Evolutionary conservation across 2,797 vertebrate species (phyloP).

Genomic region (Neomorphus geoffroyi): DNA sequence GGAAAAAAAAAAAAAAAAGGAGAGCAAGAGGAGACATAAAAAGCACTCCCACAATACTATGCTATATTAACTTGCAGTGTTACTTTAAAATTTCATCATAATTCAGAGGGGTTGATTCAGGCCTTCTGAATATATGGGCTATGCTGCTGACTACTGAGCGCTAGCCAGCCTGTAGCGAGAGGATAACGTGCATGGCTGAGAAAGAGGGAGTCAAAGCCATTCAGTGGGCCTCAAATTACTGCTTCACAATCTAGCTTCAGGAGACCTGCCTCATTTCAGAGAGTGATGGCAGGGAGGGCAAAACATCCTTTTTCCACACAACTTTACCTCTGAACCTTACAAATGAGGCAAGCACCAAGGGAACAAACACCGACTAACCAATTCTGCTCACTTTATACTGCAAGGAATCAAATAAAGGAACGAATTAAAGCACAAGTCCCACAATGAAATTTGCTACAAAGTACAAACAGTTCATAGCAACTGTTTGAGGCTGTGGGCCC

Average conservation of each 20-base stretch:
- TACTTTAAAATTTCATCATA: not conserved
- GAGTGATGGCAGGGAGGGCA: not conserved
- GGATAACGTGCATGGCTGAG: not conserved
- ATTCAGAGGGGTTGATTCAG: not conserved
- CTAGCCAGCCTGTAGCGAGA: not conserved
- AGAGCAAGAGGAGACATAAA: not conserved
- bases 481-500: not conserved
- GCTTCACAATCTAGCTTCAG: not conserved
- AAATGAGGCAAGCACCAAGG: conserved; percentile 16
- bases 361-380: not conserved
- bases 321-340: conserved; percentile 20
- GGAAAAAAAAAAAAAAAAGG: not conserved
- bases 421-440: not conserved
- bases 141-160: not conserved
- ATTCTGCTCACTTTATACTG: conserved; percentile 14
- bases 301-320: not conserved
- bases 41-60: not conserved
- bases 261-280: not conserved
- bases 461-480: not conserved
- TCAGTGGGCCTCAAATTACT: not conserved
- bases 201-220: not conserved
- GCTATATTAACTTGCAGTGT: not conserved
- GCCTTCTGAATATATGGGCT: not conserved
- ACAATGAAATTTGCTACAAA: not conserved
- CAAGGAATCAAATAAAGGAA: conserved; percentile 44